phyloP scores from a whole-genome alignment of 2,797 vertebrate genomes.

The Alfaro cultratus region DNA sequence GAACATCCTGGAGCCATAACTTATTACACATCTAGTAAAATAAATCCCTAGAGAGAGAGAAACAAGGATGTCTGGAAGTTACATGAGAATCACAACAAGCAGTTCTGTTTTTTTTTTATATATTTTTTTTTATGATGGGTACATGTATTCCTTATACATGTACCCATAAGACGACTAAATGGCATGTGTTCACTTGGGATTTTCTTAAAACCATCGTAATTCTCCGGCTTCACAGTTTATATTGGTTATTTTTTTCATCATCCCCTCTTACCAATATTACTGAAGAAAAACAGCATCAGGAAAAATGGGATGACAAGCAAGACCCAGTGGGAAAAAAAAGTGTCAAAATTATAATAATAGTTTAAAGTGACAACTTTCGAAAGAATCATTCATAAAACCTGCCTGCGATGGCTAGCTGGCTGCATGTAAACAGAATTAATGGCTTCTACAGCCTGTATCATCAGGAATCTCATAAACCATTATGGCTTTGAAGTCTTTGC shows the following conservation, averaged over 20 bases:
- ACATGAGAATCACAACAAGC: slow-evolving; percentile 61
- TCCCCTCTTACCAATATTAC: slow-evolving; percentile 60
- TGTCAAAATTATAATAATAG: slow-evolving; percentile 54
- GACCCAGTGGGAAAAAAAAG: slow-evolving; percentile 19
- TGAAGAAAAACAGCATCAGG: slow-evolving; percentile 37
- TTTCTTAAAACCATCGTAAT: slow-evolving; percentile 59
- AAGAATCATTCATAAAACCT: slow-evolving; percentile 56
- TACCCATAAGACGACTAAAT: slow-evolving; percentile 58
- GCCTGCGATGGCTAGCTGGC: slow-evolving; percentile 43
- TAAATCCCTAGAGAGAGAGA: slow-evolving; percentile 54
- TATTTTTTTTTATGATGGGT: slow-evolving; percentile 47
- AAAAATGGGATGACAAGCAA: slow-evolving; percentile 48
- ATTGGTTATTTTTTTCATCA: slow-evolving; percentile 43
- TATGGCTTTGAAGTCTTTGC: slow-evolving; percentile 52
- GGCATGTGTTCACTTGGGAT: slow-evolving; percentile 66
- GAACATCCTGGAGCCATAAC: slow-evolving; percentile 66
- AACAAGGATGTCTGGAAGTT: slow-evolving; percentile 64
- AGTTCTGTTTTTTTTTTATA: slow-evolving; percentile 49
- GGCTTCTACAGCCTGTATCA: slow-evolving; percentile 54
- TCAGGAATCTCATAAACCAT: slow-evolving; percentile 65
- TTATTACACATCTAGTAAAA: slow-evolving; percentile 63
- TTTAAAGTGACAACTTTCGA: slow-evolving; percentile 62
- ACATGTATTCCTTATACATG: slow-evolving; percentile 28
- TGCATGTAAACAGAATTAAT: slow-evolving; percentile 67
- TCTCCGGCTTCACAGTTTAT: slow-evolving; percentile 45